Evolutionary conservation across 2,113 vertebrate species (phyloP), one percentile per base, ranked within the genome.

Genomic region (Eulemur rufifrons): DNA sequence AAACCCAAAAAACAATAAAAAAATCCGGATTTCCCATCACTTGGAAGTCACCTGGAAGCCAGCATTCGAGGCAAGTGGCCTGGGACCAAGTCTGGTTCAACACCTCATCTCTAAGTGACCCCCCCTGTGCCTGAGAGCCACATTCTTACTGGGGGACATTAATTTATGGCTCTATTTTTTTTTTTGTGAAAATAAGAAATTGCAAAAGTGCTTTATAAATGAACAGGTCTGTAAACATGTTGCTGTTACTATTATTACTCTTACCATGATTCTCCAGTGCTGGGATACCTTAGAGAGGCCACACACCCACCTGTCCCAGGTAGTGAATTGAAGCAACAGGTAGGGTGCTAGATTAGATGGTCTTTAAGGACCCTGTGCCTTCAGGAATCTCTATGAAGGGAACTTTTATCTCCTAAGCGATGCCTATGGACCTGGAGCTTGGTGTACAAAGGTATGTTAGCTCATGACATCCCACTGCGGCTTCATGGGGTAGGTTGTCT

Each of bases 401-500:
- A 59, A 15, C 3, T 17, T 10, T 5, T 5, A 34, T 54, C 10
- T 64, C 84, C 4, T 13, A n/a, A 54, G 54, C 20, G 27, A 14
- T 11, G 29, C 15, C 34, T 4, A 2, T 18, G 32, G 59, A 20
- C 45, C 18, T 14, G 20, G 59, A 71, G 32, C 17, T 29, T 27
- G 15, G 25, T n/a, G 10, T 64, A 5, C 8, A 39, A 54, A 42
- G 45, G 25, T 5, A 2, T 14, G 5, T n/a, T 54, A 10, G n/a
- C 39, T 47, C 1, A 1, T 20, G 21, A 37, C 7, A 14, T 37
- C 47, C 1, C 2, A 8, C 37, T 32, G 18, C 10, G 25, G 18
- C 39, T 42, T 45, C 3, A 12, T 1, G 2, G 23, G 32, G 34
- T 32, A 64, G 68, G 32, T 4, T 42, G 1, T 37, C 34, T 69